phyloP scores from a whole-genome alignment of 1,140 invertebrate species.

The Thaumetopoea pityocampa region DNA sequence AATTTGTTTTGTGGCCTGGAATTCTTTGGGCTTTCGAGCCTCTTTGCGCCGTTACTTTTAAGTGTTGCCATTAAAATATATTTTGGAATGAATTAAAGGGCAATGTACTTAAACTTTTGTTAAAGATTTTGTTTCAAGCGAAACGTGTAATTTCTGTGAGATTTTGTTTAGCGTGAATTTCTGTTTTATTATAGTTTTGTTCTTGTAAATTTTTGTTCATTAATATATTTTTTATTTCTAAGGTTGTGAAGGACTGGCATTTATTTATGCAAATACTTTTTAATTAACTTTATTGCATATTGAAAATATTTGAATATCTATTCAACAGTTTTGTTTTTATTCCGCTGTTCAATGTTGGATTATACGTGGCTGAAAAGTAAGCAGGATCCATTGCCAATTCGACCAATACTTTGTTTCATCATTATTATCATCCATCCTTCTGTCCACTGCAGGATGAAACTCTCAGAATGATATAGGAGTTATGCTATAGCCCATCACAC shows the following conservation, averaged over 20 bases:
- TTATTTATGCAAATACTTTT: constrained; percentile 10
- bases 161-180: constrained; percentile 12
- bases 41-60: no score
- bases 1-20: no score
- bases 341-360: no score
- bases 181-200: constrained; percentile 9
- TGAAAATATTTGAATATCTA: constrained; percentile 1
- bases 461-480: no score
- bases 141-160: constrained; percentile 18
- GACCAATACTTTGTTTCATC: no score
- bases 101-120: constrained; percentile 31
- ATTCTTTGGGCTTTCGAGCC: no score
- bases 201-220: constrained; percentile 23
- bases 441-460: no score
- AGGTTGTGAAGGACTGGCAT: constrained; percentile 23
- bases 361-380: no score
- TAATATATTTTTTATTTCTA: constrained; percentile 19
- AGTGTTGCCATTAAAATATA: constrained; percentile 17
- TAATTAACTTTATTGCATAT: constrained; percentile 2
- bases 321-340: no score
- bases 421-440: no score
- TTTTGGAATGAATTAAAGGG: constrained; percentile 12
- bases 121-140: constrained; percentile 18
- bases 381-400: no score
- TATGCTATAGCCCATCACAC: no score